Evolutionary conservation across 2,797 vertebrate genomes (phyloP).

Genomic region (Linurgus olivaceus): DNA sequence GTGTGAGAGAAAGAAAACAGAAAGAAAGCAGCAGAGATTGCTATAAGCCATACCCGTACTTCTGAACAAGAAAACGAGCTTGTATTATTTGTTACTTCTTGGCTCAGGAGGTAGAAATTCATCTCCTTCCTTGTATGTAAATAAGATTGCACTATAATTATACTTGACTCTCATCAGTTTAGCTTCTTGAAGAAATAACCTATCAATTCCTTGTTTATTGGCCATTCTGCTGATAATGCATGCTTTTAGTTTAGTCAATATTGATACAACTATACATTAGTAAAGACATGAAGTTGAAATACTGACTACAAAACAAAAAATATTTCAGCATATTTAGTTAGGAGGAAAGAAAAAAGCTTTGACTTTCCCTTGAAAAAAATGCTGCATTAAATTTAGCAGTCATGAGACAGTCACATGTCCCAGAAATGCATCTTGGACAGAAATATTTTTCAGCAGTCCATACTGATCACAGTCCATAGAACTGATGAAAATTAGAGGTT

Average conservation of each 20-base stretch:
- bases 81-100: neutral
- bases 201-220: neutral
- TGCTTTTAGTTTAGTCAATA: neutral
- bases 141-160: neutral
- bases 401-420: neutral
- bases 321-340: neutral
- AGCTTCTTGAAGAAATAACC: neutral
- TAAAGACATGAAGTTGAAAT: neutral
- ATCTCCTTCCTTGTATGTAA: neutral
- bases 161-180: neutral
- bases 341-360: neutral
- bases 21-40: neutral
- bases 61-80: neutral
- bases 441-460: neutral
- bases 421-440: neutral
- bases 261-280: neutral
- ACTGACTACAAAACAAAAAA: neutral
- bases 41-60: neutral
- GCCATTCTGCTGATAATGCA: neutral
- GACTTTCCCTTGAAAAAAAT: neutral
- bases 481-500: neutral
- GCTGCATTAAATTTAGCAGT: neutral
- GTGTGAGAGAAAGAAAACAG: neutral
- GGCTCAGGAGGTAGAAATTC: neutral
- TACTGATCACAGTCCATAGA: neutral